These are phyloP conservation scores for Phoxinus phoxinus DNA, from an alignment of 2,113 vertebrate species.

Conservation along the genomic window DNA sequence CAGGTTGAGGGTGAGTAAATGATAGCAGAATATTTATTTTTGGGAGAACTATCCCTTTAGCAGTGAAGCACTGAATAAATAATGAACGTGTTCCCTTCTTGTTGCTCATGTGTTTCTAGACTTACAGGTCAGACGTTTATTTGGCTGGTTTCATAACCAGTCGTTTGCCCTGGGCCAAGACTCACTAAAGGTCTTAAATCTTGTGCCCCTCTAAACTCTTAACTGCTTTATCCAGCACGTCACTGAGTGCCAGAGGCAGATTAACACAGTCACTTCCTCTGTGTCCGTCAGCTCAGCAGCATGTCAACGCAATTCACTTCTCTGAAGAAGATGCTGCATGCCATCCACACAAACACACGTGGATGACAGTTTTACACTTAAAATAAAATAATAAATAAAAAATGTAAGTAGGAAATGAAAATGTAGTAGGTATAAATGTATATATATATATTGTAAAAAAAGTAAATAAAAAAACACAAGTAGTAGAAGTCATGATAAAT, in stretches of 20 bases:
- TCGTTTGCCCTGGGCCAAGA: slow-evolving; percentile 22
- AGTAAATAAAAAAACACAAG: no score
- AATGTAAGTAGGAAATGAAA: neutral
- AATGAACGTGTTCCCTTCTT: neutral
- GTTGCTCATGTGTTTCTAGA: slow-evolving; percentile 28
- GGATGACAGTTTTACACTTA: neutral
- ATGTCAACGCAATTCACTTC: slow-evolving; percentile 8
- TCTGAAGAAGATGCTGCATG: neutral
- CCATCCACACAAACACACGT: neutral
- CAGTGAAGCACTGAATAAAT: neutral
- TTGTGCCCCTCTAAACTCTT: slow-evolving; percentile 25
- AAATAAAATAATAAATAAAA: neutral
- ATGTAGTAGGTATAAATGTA: no score
- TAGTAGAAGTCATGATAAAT: no score
- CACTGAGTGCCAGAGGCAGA: slow-evolving; percentile 44
- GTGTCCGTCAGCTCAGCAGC: slow-evolving; percentile 26
- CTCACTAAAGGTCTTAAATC: slow-evolving; percentile 25
- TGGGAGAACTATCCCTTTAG: neutral
- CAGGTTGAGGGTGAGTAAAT: no score
- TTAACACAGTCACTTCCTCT: slow-evolving; percentile 29
- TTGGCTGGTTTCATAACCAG: slow-evolving; percentile 40
- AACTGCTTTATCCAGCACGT: slow-evolving; percentile 32
- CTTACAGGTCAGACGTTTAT: slow-evolving; percentile 22
- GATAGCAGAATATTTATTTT: no score
- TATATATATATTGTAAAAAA: no score